Conservation (phyloP, 35 echinoderm and acorn worm species). For the Ophioderma brevispina region DNA sequence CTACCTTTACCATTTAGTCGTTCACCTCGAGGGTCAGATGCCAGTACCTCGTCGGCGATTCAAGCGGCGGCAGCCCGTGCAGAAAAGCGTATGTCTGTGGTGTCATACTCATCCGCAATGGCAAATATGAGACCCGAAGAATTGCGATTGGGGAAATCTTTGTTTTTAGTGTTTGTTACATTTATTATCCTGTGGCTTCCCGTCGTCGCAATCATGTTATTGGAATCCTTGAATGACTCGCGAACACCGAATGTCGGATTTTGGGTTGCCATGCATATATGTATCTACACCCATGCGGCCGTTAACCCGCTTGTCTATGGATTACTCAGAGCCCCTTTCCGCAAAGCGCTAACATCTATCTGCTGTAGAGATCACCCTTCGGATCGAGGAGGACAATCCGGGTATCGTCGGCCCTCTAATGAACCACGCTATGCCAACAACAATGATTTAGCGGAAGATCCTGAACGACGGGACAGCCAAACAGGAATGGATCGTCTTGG, state of each 20-base stretch:
- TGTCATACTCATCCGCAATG: constrained; percentile 46
- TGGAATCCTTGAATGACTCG: not conserved
- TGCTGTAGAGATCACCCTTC: not conserved
- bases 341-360: not conserved
- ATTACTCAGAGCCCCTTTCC: constrained; percentile 38
- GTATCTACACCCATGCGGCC: constrained; percentile 36
- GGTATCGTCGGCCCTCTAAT: not conserved
- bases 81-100: constrained; percentile 47
- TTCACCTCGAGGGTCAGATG: constrained; percentile 18
- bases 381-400: not conserved
- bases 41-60: not conserved
- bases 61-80: not conserved
- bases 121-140: constrained; percentile 57
- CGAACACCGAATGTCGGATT: not conserved
- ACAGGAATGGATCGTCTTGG: not conserved
- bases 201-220: constrained; percentile 21
- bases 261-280: constrained; percentile 52
- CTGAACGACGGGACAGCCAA: not conserved
- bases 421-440: not conserved
- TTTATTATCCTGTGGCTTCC: constrained; percentile 49
- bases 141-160: constrained; percentile 45
- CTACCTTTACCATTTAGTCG: constrained; percentile 34
- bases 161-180: constrained; percentile 41
- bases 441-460: not conserved
- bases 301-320: constrained; percentile 68